Percentiles rank a stretch among this genome's conserved stretches.
These are phyloP conservation scores for Daboia siamensis DNA, from an alignment of 2,113 vertebrate genomes.

Conservation along the genomic window DNA sequence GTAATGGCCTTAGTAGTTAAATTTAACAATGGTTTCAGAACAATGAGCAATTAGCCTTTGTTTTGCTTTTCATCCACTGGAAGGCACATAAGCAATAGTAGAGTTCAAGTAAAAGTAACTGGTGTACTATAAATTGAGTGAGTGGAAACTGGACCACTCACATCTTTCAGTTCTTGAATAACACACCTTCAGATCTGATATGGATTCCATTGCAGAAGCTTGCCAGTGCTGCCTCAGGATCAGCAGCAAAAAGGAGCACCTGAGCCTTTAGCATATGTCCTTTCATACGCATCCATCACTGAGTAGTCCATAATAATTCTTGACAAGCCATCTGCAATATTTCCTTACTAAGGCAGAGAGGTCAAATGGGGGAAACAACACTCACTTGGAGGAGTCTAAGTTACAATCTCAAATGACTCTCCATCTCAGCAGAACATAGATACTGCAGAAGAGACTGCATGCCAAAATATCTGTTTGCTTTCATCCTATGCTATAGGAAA, in stretches of 20 bases:
- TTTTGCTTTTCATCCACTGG: background rate
- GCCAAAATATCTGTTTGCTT: background rate
- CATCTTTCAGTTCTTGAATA: background rate
- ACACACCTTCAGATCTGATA: conserved; percentile 5
- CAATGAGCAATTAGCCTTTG: background rate
- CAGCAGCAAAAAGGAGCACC: conserved; percentile 10
- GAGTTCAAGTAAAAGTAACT: background rate
- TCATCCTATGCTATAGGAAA: background rate
- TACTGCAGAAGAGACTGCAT: background rate
- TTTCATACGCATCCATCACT: conserved; percentile 16
- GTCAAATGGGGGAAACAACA: conserved; percentile 32
- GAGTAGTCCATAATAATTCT: conserved; percentile 39
- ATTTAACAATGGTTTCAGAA: background rate
- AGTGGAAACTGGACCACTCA: background rate
- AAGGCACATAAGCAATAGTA: conserved; percentile 4
- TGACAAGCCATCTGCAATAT: conserved; percentile 32
- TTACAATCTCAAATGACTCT: conserved; percentile 1
- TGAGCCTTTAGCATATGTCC: conserved; percentile 3
- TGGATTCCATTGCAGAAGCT: background rate
- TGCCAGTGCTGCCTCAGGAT: conserved; percentile 11
- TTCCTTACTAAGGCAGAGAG: conserved; percentile 31
- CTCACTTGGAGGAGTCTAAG: conserved; percentile 13
- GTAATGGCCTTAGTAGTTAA: background rate
- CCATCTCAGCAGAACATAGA: background rate
- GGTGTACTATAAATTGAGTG: background rate